phyloP scores from a whole-genome alignment of 2,888 invertebrate species.

The Alentia gelatinosa region DNA sequence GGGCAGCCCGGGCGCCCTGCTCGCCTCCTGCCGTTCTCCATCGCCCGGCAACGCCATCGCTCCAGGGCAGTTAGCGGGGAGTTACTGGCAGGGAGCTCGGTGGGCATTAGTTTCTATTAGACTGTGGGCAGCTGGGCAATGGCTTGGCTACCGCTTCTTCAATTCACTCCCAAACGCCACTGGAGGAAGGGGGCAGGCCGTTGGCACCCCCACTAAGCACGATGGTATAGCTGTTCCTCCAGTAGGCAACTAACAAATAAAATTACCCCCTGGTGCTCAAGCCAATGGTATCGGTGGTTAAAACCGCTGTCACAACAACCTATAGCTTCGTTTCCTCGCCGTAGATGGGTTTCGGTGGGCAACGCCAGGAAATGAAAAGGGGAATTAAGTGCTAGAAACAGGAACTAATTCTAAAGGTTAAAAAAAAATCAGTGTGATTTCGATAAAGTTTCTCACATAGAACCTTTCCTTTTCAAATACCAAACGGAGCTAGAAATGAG shows the following conservation, averaged over 20 bases:
- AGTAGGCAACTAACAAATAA: background rate
- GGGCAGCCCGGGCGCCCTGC: background rate
- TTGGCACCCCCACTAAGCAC: background rate
- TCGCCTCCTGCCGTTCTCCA: background rate
- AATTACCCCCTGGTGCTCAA: background rate
- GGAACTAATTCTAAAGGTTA: too few species aligned
- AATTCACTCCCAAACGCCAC: background rate
- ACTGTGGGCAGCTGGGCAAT: background rate
- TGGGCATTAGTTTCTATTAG: constrained; percentile 20
- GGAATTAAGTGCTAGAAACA: too few species aligned
- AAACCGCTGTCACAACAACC: too few species aligned
- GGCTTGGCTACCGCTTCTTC: background rate
- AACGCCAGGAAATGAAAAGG: too few species aligned
- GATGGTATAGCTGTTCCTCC: background rate
- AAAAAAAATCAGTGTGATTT: too few species aligned
- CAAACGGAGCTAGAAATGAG: too few species aligned
- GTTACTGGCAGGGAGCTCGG: background rate
- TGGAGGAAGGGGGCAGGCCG: background rate
- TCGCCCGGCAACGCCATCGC: background rate
- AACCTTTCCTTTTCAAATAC: too few species aligned
- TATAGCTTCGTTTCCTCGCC: too few species aligned
- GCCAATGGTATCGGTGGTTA: background rate
- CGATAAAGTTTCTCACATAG: too few species aligned
- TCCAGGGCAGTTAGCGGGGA: background rate
- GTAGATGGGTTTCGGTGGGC: too few species aligned